phyloP scores from a whole-genome alignment of 2,888 invertebrate genomes.

The Parasteatoda lunata region DNA sequence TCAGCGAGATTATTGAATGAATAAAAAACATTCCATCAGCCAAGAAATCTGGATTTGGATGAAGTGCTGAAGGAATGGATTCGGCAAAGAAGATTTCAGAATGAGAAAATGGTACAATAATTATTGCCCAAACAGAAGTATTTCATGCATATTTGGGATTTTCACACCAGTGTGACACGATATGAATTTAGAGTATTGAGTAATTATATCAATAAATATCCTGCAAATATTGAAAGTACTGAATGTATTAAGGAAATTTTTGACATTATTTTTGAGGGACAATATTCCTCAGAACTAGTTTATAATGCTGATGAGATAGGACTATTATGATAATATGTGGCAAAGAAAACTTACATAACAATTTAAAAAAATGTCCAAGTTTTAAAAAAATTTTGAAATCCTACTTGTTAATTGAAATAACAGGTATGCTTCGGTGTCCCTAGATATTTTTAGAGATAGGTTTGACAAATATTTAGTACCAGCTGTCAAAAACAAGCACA shows the following conservation, averaged over 20 bases:
- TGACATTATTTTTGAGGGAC: too few relatives aligned
- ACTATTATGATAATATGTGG: too few relatives aligned
- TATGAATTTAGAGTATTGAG: not conserved
- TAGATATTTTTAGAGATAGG: too few relatives aligned
- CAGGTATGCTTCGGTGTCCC: too few relatives aligned
- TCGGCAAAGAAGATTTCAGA: not conserved
- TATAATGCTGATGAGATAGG: not conserved
- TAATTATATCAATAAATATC: not conserved
- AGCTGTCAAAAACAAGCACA: too few relatives aligned
- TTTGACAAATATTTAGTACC: too few relatives aligned
- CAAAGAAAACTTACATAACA: too few relatives aligned
- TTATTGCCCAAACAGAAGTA: not conserved
- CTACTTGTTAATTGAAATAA: too few relatives aligned
- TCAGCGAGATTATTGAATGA: not conserved
- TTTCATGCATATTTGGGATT: not conserved
- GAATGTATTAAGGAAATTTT: not conserved
- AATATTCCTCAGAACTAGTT: not conserved
- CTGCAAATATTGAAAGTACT: not conserved
- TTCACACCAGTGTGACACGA: not conserved
- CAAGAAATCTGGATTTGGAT: not conserved
- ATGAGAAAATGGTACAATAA: not conserved
- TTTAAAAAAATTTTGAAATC: too few relatives aligned
- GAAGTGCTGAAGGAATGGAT: not conserved
- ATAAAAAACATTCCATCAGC: not conserved
- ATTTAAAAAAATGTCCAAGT: too few relatives aligned